These are phyloP conservation scores for Acinonyx jubatus DNA, from an alignment of 2,113 vertebrate species.

Conservation along the genomic window DNA sequence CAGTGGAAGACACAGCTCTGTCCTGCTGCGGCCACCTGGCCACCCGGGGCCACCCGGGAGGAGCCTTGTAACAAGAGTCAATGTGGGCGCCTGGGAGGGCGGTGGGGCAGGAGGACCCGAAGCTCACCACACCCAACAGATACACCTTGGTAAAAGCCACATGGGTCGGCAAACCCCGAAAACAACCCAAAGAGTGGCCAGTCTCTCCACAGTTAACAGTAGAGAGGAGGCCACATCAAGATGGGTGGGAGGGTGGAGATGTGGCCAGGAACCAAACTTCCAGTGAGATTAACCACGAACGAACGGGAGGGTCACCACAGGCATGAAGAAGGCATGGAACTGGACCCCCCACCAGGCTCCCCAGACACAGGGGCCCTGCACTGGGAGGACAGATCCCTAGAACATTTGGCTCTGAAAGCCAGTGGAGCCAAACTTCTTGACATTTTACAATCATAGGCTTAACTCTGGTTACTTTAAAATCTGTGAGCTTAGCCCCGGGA, in stretches of 20 bases:
- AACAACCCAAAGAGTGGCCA: not conserved
- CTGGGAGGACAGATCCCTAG: not conserved
- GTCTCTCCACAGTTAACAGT: not conserved
- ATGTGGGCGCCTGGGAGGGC: not conserved
- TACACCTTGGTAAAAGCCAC: not conserved
- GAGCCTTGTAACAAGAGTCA: not conserved
- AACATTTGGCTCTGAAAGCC: not conserved
- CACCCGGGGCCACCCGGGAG: not conserved
- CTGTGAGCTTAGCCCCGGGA: not conserved
- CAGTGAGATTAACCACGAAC: not conserved
- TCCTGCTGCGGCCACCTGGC: not conserved
- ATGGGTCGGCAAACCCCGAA: not conserved
- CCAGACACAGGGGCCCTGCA: not conserved
- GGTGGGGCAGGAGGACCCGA: not conserved
- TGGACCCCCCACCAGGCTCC: not conserved
- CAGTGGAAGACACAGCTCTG: not conserved
- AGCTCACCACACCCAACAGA: not conserved
- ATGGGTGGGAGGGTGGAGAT: not conserved
- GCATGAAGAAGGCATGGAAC: not conserved
- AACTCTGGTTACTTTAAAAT: not conserved
- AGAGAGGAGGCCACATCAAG: not conserved
- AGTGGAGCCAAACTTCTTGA: not conserved
- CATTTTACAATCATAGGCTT: not conserved
- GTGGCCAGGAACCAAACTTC: not conserved
- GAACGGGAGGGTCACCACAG: not conserved